phyloP scores from a whole-genome alignment of 1,140 invertebrate species.

The Drosophila pruinosa region DNA sequence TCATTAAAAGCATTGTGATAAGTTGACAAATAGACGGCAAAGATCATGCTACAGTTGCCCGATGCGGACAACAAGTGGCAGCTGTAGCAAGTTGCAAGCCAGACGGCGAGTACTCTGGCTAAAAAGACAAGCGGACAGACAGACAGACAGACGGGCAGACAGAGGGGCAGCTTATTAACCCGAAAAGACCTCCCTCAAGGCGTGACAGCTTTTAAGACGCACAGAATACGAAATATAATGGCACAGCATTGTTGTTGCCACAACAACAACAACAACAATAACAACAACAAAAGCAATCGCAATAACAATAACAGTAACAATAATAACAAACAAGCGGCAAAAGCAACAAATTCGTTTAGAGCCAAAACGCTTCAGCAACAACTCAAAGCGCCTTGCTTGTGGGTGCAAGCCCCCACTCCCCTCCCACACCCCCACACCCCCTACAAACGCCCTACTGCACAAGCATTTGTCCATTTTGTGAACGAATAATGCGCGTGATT shows the following conservation, averaged over 20 bases:
- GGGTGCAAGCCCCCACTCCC: slow-evolving; percentile 15
- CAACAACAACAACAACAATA: neutral
- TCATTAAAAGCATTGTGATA: too few species aligned
- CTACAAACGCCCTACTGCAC: slow-evolving; percentile 2
- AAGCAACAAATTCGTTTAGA: slow-evolving; percentile 23
- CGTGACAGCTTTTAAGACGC: slow-evolving; percentile 14
- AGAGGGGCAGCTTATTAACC: neutral
- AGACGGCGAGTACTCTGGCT: neutral
- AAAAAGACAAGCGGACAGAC: neutral
- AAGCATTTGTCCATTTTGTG: slow-evolving; percentile 54
- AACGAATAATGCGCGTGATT: slow-evolving; percentile 65
- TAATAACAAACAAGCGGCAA: neutral
- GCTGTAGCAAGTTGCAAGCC: neutral
- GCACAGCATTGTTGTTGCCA: slow-evolving; percentile 17
- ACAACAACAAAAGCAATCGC: neutral
- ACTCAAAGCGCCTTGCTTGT: slow-evolving; percentile 6
- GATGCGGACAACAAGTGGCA: neutral
- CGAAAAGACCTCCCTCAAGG: slow-evolving; percentile 17
- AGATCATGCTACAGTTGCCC: too few species aligned
- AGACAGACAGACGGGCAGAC: neutral
- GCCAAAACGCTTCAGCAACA: slow-evolving; percentile 10
- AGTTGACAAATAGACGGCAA: too few species aligned
- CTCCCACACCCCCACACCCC: neutral
- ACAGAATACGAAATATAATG: slow-evolving; percentile 38
- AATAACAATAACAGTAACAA: slow-evolving; percentile 1